These are phyloP conservation scores for Lasioglossum morio DNA, from an alignment of 2,888 invertebrate genomes.

Conservation along the genomic window DNA sequence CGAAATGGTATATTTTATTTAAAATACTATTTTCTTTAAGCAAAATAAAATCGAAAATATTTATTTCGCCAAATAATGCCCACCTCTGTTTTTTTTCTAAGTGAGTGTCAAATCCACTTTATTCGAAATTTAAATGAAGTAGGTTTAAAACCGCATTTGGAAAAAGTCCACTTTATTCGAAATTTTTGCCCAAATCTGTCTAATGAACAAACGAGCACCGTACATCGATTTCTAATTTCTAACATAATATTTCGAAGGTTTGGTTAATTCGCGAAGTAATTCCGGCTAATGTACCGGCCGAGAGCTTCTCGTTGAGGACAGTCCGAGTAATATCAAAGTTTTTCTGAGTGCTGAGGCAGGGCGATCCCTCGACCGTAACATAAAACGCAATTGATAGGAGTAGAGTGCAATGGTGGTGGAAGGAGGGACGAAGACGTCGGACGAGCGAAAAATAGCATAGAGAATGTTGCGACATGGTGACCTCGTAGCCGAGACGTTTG, in stretches of 20 bases:
- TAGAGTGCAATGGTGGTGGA: neutral
- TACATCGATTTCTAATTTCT: neutral
- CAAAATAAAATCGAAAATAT: too few species aligned
- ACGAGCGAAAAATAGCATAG: conserved; percentile 59
- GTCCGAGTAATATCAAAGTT: neutral
- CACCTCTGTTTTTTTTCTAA: too few species aligned
- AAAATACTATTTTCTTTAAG: too few species aligned
- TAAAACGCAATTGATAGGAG: conserved; percentile 15
- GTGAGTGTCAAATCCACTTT: too few species aligned
- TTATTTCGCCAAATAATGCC: too few species aligned
- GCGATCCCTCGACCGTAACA: neutral
- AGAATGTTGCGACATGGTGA: conserved; percentile 66
- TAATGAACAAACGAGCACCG: too few species aligned
- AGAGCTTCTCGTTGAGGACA: neutral
- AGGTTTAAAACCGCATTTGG: too few species aligned
- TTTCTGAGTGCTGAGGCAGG: neutral
- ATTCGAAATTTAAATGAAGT: too few species aligned
- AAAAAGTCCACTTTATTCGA: too few species aligned
- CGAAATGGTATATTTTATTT: too few species aligned
- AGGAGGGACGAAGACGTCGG: conserved; percentile 19
- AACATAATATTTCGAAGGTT: neutral
- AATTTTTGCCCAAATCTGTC: too few species aligned
- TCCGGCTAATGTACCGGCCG: neutral
- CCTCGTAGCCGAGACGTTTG: conserved; percentile 70
- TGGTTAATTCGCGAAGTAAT: neutral